phyloP scores from a whole-genome alignment of 1,140 invertebrate genomes.

The Globodera rostochiensis region DNA sequence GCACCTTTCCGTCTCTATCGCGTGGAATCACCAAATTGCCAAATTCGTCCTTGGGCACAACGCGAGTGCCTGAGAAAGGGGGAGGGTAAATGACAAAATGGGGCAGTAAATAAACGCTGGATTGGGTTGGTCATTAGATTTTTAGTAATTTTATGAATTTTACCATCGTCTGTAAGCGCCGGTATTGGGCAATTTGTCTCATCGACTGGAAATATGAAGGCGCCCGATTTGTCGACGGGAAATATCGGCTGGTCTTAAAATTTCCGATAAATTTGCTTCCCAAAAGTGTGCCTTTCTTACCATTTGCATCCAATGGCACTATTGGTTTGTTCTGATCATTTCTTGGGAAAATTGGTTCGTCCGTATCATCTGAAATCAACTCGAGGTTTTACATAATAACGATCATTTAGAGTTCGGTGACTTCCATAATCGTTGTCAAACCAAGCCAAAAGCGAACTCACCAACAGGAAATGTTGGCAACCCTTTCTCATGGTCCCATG shows the following conservation, averaged over 20 bases:
- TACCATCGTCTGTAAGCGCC: conserved; percentile 43
- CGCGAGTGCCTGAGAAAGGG: conserved; percentile 14
- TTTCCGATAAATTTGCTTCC: neutral
- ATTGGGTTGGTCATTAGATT: neutral
- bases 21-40: conserved; percentile 46
- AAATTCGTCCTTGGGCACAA: conserved; percentile 43
- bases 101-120: neutral
- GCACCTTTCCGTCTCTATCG: conserved; percentile 47
- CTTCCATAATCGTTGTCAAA: neutral
- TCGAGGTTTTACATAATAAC: neutral
- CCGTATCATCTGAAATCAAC: conserved; percentile 42
- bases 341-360: conserved; percentile 46
- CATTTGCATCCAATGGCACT: conserved; percentile 46
- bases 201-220: conserved; percentile 47
- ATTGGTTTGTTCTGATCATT: conserved; percentile 47
- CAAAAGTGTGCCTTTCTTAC: conserved; percentile 24
- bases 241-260: conserved; percentile 46
- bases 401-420: neutral
- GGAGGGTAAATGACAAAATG: neutral
- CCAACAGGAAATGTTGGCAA: conserved; percentile 16
- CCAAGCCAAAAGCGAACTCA: neutral
- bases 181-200: conserved; percentile 45
- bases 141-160: neutral
- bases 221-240: conserved; percentile 36
- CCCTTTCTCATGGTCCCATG: conserved; percentile 42